Evolutionary conservation across 2,797 vertebrate genomes (phyloP).

Genomic region (Darevskia mixta): DNA sequence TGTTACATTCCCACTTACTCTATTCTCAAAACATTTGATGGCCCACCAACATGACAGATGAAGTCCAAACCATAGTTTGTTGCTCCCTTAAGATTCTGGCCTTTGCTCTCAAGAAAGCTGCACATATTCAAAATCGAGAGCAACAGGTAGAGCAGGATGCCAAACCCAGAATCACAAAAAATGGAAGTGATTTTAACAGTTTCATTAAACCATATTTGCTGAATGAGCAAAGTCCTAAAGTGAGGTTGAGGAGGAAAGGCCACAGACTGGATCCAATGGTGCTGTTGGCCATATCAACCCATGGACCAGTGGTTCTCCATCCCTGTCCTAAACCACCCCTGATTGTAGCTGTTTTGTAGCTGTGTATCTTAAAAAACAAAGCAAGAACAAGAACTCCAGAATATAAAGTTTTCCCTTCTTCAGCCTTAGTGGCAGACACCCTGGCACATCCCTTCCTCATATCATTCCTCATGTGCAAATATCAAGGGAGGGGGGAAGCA

Average conservation of each 20-base stretch:
- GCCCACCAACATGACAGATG: not conserved
- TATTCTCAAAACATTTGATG: not conserved
- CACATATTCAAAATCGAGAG: not conserved
- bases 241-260: not conserved
- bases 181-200: not conserved
- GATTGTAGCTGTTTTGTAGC: too few species aligned
- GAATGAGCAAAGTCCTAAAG: not conserved
- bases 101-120: not conserved
- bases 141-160: not conserved
- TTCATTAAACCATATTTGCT: not conserved
- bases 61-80: not conserved
- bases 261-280: not conserved
- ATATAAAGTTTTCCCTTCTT: not conserved
- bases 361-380: too few species aligned
- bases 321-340: not conserved
- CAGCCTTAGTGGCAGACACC: not conserved
- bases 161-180: not conserved
- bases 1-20: not conserved
- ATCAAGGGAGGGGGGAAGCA: not conserved
- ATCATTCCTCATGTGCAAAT: conserved; percentile 11
- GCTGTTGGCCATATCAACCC: not conserved
- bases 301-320: not conserved
- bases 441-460: conserved; percentile 9
- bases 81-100: not conserved
- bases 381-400: not conserved